These are phyloP conservation scores for Agonopterix subpropinquella DNA, from an alignment of 2,888 invertebrate species.

Conservation along the genomic window DNA sequence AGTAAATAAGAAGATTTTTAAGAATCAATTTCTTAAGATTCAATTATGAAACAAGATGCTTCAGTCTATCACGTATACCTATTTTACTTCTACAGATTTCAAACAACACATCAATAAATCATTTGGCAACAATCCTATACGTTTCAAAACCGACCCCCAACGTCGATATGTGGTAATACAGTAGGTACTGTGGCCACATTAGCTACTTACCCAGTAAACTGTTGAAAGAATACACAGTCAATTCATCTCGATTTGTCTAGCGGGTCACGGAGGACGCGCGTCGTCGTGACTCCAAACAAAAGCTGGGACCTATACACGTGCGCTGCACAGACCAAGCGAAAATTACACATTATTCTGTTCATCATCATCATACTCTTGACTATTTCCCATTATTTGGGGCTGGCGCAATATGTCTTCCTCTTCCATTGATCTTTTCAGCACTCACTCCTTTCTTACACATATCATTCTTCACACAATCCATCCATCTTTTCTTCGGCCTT, in stretches of 20 bases:
- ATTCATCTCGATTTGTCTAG: conserved; percentile 71
- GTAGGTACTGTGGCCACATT: conserved; percentile 3
- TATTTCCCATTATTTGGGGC: too few species aligned
- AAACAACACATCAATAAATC: background rate
- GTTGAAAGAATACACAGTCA: conserved; percentile 49
- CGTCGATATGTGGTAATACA: conserved; percentile 2
- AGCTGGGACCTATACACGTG: conserved; percentile 16
- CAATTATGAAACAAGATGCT: too few species aligned
- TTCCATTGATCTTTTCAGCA: too few species aligned
- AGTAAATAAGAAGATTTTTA: too few species aligned
- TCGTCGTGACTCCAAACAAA: conserved; percentile 47
- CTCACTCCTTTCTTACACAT: too few species aligned
- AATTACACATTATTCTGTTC: conserved; percentile 17
- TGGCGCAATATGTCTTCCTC: too few species aligned
- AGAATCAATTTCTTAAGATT: too few species aligned
- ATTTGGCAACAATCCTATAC: background rate
- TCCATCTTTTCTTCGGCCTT: too few species aligned
- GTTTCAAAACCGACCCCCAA: conserved; percentile 7
- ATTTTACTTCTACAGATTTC: too few species aligned
- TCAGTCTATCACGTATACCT: too few species aligned
- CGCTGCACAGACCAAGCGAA: conserved; percentile 25
- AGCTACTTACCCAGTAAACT: conserved; percentile 12
- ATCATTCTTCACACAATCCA: too few species aligned
- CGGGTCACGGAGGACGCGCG: conserved; percentile 52
- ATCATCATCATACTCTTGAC: too few species aligned